These are phyloP conservation scores for Plemyria rubiginata DNA, from an alignment of 2,888 invertebrate species.

Conservation along the genomic window DNA sequence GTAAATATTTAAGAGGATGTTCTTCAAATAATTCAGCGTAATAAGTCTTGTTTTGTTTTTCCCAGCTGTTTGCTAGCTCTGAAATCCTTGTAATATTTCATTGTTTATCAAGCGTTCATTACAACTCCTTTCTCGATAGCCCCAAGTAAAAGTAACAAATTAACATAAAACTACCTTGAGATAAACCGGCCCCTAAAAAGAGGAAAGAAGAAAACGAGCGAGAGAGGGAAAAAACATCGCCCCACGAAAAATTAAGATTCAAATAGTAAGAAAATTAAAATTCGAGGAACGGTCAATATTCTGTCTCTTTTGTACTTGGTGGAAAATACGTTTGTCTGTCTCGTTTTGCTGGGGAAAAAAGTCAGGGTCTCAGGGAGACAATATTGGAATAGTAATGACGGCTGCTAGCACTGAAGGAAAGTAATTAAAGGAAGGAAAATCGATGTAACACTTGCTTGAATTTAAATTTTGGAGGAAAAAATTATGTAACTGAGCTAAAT, in stretches of 20 bases:
- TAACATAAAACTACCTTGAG: constrained; percentile 55
- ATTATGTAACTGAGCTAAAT: too few relatives aligned
- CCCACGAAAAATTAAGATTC: constrained; percentile 84
- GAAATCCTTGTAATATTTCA: constrained; percentile 6
- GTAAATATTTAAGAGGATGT: too few relatives aligned
- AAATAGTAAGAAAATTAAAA: constrained; percentile 85
- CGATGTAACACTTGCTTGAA: constrained; percentile 6
- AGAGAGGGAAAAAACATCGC: constrained; percentile 60
- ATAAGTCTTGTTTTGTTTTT: neutral
- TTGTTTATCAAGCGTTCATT: constrained; percentile 16
- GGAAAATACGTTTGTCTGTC: constrained; percentile 39
- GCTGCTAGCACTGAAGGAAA: constrained; percentile 26
- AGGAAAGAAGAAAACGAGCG: constrained; percentile 63
- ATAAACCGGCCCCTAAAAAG: constrained; percentile 57
- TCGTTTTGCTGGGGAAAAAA: constrained; percentile 61
- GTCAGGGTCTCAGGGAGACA: constrained; percentile 58
- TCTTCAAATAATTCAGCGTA: too few relatives aligned
- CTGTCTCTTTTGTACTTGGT: constrained; percentile 53
- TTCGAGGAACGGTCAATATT: constrained; percentile 77
- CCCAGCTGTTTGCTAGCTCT: constrained; percentile 5
- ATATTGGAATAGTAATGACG: constrained; percentile 40
- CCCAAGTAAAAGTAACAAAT: constrained; percentile 56
- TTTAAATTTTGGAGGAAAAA: neutral
- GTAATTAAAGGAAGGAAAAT: constrained; percentile 27
- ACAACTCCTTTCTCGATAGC: constrained; percentile 31